Conservation (phyloP, 2,113 vertebrate genomes). For the zebrafish (Danio rerio) region GRCz12tu NC_133186.1:34228001-34228500, state of each 20-base stretch:
- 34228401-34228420: background rate
- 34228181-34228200: background rate
- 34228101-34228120: conserved; percentile 96
- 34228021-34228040: conserved; percentile 87
- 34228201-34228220: background rate
- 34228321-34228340: background rate
- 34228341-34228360: no score
- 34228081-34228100: conserved; percentile 94
- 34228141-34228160: background rate
- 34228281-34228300: background rate
- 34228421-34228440: background rate
- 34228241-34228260: background rate
- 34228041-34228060: conserved; percentile 94
- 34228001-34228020: conserved; percentile 93
- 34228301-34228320: background rate
- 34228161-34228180: background rate
- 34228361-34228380: background rate
- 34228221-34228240: background rate
- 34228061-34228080: conserved; percentile 98
- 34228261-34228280: background rate
- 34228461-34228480: background rate
- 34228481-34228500: background rate
- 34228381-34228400: background rate
- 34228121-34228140: conserved; percentile 89
- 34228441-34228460: background rate